Evolutionary conservation across 2,888 invertebrate species (phyloP), one percentile per base, ranked within the genome.

Genomic region (Drosophila diplacantha): DNA sequence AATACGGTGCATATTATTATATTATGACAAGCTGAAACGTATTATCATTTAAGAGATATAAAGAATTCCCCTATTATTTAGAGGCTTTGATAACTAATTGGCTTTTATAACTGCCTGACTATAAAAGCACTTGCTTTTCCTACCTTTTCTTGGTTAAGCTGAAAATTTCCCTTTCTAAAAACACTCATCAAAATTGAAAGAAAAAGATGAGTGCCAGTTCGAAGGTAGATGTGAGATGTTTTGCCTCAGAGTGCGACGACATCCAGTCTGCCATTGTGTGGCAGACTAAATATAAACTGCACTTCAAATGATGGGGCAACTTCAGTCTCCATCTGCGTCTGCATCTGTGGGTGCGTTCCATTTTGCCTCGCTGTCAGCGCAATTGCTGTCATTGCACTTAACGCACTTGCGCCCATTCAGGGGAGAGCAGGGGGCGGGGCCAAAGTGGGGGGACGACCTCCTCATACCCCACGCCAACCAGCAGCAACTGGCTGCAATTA

Each of bases 321-420:
- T 60, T 61, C 51, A 37, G 51, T 50, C 61, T 62, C 50, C 41
- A 62, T 43, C 39, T 18, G 41, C 38, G 34, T 50, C 32, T 50
- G 35, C 44, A 18, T 60, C 59, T 39, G 53, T 47, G 55, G 44
- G 59, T 65, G 71, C 64, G 81, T 49, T 57, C 73, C 75, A 82
- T 71, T 71, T 67, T 67, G 69, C 72, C 32, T 53, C 52, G 74
- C 66, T 78, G 83, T 76, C 81, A 80, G 66, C 78, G 71, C 75
- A 79, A 73, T 81, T 70, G 73, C 71, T 76, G 77, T 80, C 77
- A 82, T 65, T 79, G 81, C 83, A 83, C 83, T 83, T 83, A 75
- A 81, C 75, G 79, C 81, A 79, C 79, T 75, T 72, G 70, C 81
- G 62, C 69, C 72, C 69, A 57, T 64, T 49, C 58, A 43, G 53